Base-by-base conservation (phyloP, 2,888 invertebrate species). In the Hydrotaea cyrtoneurina region DNA sequence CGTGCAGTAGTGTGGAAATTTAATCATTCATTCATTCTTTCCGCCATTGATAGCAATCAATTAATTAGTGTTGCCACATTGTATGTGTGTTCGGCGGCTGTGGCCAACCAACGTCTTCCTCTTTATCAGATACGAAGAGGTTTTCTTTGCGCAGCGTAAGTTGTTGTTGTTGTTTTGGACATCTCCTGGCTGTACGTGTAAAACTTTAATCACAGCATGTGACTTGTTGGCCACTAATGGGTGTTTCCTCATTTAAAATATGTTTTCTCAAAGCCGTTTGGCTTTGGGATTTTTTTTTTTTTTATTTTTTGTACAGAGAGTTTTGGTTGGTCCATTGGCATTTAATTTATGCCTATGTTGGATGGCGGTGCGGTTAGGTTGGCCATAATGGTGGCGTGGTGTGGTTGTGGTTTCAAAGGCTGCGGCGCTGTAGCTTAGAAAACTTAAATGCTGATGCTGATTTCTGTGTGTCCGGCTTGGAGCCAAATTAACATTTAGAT, bases 401-500 rank as follows among this genome's bases (percentile, higher is more conserved):
- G 50, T 50, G 0, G 50, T 50, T 50, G 50, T 50, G 50, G 31
- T 31, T 31, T 31, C n/a, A n/a, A 7, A 36, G 21, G 46, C 46
- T 17, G 13, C 19, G 43, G 21, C 39, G 21, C 39, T 69, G 21
- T 39, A 46, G 39, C 43, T 69, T 69, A 69, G 69, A 69, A n/a
- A 69, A 69, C 46, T 21, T 19, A 46, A 66, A 69, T n/a, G 62
- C 59, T 62, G 39, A 23, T 73, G 57, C 53, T 66, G 43, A 7
- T 31, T 53, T 36, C 23, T 69, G 64, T 55, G 17, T 69, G 36
- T 77, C 66, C 72, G 73, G 66, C 72, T 78, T 78, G 69, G 74
- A 74, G 53, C 62, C 74, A 77, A 85, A 85, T 85, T 85, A 85
- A 79, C 85, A 85, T 85, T 85, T 82, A 85, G 85, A 82, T 85